Base-by-base conservation (phyloP, 2,888 invertebrate species). In the Aphrophora alni region DNA sequence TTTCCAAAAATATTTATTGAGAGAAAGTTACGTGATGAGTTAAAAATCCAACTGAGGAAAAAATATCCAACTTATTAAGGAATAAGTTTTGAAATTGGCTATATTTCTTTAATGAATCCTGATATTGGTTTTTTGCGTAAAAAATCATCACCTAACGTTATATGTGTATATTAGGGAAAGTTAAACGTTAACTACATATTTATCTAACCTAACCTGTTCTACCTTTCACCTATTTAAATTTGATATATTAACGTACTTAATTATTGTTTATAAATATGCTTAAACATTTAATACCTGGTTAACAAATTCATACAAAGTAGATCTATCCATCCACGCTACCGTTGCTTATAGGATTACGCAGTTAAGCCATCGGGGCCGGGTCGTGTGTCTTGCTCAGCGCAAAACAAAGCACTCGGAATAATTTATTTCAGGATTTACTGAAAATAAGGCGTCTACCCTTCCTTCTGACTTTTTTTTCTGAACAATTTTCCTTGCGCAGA, bases 351-450 rank as follows among this genome's bases (percentile, higher is more conserved):
- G 59, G 59, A 59, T 59, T 59, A 59, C 4, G 59, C 10, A 21
- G 59, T 21, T 59, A 59, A 59, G 59, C 59, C 59, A 59, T 59
- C 59, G 44, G 44, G 44, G 44, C 12, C 14, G 3, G 44, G 44
- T 12, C 44, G 59, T 59, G 59, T 21, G 59, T 59, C 59, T 59
- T 59, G 59, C 59, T 59, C 59, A 59, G 59, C 21, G 59, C 59
- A 21, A 78, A 71, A 72, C 78, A 78, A 78, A 78, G 78, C 78
- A 51, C 71, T 26, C 27, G 38, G 72, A n/a, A 17, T 72, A 59
- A 78, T 78, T 72, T 78, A 78, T 78, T 72, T 72, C 51, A 26
- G 72, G 72, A 71, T 78, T 78, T 78, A 59, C 59, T 59, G 59
- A 59, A 59, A 59, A 59, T 59, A 59, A 59, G 59, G 59, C 59